Percentiles rank a stretch among this genome's conserved stretches.
Evolutionary conservation across 2,113 vertebrate genomes (phyloP).

Genomic region (Myotis davidii): DNA sequence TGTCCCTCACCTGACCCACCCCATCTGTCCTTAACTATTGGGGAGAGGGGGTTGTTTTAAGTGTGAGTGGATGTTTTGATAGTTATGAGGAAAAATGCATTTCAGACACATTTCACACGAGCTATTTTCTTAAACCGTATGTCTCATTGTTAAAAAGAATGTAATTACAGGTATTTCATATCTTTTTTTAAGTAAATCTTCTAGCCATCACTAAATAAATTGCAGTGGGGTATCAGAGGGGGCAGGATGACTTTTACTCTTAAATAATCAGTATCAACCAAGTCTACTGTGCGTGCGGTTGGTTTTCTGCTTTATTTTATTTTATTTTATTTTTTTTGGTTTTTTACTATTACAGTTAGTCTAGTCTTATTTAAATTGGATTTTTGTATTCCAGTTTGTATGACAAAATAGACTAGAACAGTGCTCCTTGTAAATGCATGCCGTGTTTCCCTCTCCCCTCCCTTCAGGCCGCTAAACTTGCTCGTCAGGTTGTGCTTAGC

Average conservation of each 20-base stretch:
- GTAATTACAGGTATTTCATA: constrained; percentile 88
- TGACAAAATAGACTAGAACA: constrained; percentile 81
- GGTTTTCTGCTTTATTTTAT: not conserved
- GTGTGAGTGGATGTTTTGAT: constrained; percentile 81
- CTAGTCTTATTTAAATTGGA: constrained; percentile 84
- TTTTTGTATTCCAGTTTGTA: constrained; percentile 84
- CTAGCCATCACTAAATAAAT: constrained; percentile 82
- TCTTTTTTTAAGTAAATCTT: constrained; percentile 86
- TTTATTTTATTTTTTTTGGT: constrained; percentile 76
- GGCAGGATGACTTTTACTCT: constrained; percentile 78
- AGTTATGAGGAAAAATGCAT: constrained; percentile 79
- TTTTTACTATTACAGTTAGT: constrained; percentile 81
- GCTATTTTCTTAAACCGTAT: constrained; percentile 88
- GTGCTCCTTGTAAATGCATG: constrained; percentile 82
- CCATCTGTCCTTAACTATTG: constrained; percentile 78
- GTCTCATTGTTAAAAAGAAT: constrained; percentile 87
- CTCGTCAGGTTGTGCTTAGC: constrained; percentile 77
- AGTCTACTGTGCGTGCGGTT: constrained; percentile 82
- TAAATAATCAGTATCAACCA: constrained; percentile 84
- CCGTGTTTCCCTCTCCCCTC: constrained; percentile 41
- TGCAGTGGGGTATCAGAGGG: constrained; percentile 82
- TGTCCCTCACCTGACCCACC: constrained; percentile 54
- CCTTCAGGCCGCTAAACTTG: constrained; percentile 56
- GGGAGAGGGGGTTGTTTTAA: constrained; percentile 75
- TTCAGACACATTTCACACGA: constrained; percentile 88